Evolutionary conservation across 2,113 vertebrate species (phyloP), one percentile per base, ranked within the genome.

Genomic region (Illadopsis cleaveri): DNA sequence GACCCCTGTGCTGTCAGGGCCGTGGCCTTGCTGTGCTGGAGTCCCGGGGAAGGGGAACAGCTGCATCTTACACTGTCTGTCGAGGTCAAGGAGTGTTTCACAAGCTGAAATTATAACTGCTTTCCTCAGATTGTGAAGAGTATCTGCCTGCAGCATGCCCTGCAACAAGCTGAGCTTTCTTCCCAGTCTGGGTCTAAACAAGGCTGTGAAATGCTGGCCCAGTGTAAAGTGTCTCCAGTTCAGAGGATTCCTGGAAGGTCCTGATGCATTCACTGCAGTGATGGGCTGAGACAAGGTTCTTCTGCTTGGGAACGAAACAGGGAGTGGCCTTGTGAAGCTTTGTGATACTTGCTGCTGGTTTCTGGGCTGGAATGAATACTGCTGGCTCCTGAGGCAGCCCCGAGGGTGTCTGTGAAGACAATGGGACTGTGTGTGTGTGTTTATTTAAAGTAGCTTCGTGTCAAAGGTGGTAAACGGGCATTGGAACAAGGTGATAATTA

Each of bases 1-100:
- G 61, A 0, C 30, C 9, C 4, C 0, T 10, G 66, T 15, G 44
- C 57, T 65, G 5, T 3, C 57, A 2, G 25, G 6, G 85, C 51
- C 5, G 0, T 27, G 6, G 85, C 51, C 6, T 0, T 19, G 11
- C 9, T 20, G 48, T 71, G 87, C 82, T 38, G 12, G 27, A 40
- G 61, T 19, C 79, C 71, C 12, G 7, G 68, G 84, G 71, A 57
- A 15, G 4, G 7, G 24, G 11, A 20, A 30, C 40, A 25, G 64
- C 5, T 73, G 25, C 69, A 1, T 6, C 37, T 48, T 27, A 4
- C 2, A 0, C 77, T 56, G 21, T 17, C 62, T 58, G 42, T 10
- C 75, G 12, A 45, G 70, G 40, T 61, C 71, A 61, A 73, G 72
- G 27, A 62, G 44, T 45, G 1, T 64, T 61, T 90, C 64, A 48